These are phyloP conservation scores for Conopomorpha cramerella DNA, from an alignment of 1,140 invertebrate genomes.

Conservation along the genomic window DNA sequence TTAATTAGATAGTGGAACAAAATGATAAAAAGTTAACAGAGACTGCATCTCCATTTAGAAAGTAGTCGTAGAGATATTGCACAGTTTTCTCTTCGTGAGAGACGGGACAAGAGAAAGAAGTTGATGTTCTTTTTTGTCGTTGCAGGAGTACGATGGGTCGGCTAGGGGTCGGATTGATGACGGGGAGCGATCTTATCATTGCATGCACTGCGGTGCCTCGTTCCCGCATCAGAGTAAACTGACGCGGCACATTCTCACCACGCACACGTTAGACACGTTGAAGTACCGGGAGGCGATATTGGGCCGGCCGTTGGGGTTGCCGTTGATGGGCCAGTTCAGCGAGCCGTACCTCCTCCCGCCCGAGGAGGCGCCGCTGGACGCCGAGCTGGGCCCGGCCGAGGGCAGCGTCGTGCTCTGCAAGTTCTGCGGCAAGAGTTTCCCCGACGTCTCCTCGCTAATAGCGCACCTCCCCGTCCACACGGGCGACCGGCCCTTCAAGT, in stretches of 20 bases:
- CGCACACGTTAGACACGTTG: constrained; percentile 82
- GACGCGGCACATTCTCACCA: constrained; percentile 84
- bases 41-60: constrained; percentile 55
- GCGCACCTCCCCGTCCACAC: constrained; percentile 86
- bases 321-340: constrained; percentile 61
- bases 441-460: constrained; percentile 84
- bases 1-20: constrained; percentile 65
- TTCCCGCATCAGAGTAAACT: constrained; percentile 89
- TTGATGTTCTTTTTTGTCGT: constrained; percentile 92
- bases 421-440: constrained; percentile 88
- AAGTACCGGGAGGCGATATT: constrained; percentile 78
- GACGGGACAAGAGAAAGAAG: constrained; percentile 71
- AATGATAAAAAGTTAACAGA: constrained; percentile 40
- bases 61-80: constrained; percentile 52
- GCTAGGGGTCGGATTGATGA: constrained; percentile 54
- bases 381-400: constrained; percentile 60
- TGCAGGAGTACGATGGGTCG: constrained; percentile 82
- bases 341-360: constrained; percentile 54
- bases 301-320: constrained; percentile 51
- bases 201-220: constrained; percentile 84
- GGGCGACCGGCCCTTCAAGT: constrained; percentile 86
- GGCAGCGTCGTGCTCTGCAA: constrained; percentile 83
- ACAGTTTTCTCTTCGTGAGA: constrained; percentile 41
- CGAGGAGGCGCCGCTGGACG: constrained; percentile 48
- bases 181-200: constrained; percentile 66